These are phyloP conservation scores for Oscheius onirici DNA, from an alignment of 2,888 invertebrate genomes.

Conservation along the genomic window DNA sequence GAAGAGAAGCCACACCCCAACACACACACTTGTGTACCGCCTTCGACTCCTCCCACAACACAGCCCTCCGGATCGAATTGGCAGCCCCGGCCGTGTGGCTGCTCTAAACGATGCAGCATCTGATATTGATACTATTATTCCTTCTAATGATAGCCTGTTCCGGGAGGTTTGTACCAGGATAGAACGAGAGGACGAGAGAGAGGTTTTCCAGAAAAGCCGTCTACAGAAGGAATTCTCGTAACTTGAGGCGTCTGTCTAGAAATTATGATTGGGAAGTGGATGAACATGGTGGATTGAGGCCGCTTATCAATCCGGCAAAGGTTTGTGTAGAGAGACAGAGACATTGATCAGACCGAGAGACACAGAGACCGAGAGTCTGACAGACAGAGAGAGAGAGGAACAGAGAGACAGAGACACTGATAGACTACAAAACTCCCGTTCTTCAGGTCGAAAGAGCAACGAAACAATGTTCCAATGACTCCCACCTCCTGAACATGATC, in stretches of 20 bases:
- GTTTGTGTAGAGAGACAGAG: no score
- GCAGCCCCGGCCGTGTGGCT: slow-evolving; percentile 21
- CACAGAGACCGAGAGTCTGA: no score
- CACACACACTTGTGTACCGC: slow-evolving; percentile 27
- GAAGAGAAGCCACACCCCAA: neutral
- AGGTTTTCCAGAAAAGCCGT: slow-evolving; percentile 51
- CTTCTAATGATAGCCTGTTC: slow-evolving; percentile 31
- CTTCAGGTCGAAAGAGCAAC: slow-evolving; percentile 48
- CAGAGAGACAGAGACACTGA: no score
- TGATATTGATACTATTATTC: slow-evolving; percentile 34
- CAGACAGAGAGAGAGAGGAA: no score
- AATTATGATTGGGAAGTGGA: slow-evolving; percentile 71
- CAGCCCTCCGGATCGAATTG: slow-evolving; percentile 7
- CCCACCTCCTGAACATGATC: slow-evolving; percentile 61
- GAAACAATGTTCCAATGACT: slow-evolving; percentile 66
- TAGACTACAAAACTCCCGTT: neutral
- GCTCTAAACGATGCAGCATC: slow-evolving; percentile 28
- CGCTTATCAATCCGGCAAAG: slow-evolving; percentile 50
- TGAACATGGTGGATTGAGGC: slow-evolving; percentile 63
- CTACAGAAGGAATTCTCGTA: slow-evolving; percentile 65
- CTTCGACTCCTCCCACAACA: slow-evolving; percentile 20
- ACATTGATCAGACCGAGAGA: no score
- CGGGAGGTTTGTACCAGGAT: slow-evolving; percentile 10
- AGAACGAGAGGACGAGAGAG: neutral
- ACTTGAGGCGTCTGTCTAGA: slow-evolving; percentile 62